Base-by-base conservation (phyloP, 1,140 invertebrate species). In the Antheraea pernyi region DNA sequence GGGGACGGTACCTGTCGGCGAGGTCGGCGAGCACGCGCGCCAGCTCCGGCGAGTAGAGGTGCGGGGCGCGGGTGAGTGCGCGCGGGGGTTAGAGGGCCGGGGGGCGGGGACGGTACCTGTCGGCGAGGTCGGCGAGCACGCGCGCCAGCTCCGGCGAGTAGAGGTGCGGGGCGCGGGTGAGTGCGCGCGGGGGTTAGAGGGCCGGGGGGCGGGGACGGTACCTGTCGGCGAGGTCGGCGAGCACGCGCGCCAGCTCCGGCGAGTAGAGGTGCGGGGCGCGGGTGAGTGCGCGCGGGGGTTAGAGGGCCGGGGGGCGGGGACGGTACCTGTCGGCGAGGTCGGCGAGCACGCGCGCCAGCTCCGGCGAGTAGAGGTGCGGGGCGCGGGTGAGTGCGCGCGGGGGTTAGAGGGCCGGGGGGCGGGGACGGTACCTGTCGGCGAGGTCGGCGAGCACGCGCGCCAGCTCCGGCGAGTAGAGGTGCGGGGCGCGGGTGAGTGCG, bases 171-270 rank as follows among this genome's bases (percentile, higher is more conserved):
- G 94, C 92, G 66, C 93, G 92, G 3, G 93, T 85, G n/a, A 97
- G 94, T 60, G 95, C 94, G 10, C 93, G 88, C 7, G 96, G 10
- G n/a, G 10, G 36, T 11, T n/a, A 7, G 19, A 7, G 37, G 18
- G 37, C 18, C 0, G 59, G 9, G n/a, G 59, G 13, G 64, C 65
- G 63, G 75, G 88, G 22, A n/a, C n/a, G 22, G 22, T 30, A 30
- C 87, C 84, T 93, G 79, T 95, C 95, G 0, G 95, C 95, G 70
- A 97, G 85, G 71, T 93, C 81, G 75, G 95, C 95, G 11, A 97
- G 94, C 19, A 68, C 95, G 91, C 19, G 94, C 88, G 9, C 94
- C 65, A 98, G 95, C 36, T 91, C 87, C 18, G 83, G 80, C 76
- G 95, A 89, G 79, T 95, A 94, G 72, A 85, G 83, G 30, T 92